Conservation (phyloP, 2,888 invertebrate species). For the Amiota minor region DNA sequence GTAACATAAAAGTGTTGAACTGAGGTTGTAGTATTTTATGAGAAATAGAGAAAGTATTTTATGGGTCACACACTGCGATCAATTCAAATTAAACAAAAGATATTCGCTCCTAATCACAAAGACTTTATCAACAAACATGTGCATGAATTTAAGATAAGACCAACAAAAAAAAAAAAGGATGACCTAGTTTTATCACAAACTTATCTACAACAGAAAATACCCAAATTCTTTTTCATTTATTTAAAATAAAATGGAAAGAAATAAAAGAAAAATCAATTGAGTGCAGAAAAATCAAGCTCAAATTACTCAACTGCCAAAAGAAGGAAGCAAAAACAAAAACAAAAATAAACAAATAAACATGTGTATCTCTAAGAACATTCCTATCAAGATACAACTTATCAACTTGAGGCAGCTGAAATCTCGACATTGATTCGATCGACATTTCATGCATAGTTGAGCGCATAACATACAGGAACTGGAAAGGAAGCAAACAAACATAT, state of each 20-base stretch:
- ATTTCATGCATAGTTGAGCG: conserved; percentile 49
- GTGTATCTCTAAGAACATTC: not conserved
- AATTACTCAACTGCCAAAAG: conserved; percentile 16
- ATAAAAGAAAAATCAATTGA: not conserved
- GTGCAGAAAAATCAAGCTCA: conserved; percentile 22
- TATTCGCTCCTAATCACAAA: no score
- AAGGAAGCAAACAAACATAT: conserved; percentile 10
- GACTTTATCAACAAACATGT: no score
- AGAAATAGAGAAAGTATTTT: not conserved
- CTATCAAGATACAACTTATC: not conserved
- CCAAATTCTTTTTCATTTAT: no score
- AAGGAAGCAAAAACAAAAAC: not conserved
- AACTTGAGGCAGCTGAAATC: conserved; percentile 10
- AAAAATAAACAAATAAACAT: conserved; percentile 1
- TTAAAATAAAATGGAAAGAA: no score
- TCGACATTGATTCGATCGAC: conserved; percentile 36
- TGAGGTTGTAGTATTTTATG: no score
- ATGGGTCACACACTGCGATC: not conserved
- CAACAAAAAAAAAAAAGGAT: no score
- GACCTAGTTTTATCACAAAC: no score
- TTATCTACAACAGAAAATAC: no score
- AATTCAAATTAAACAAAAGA: not conserved
- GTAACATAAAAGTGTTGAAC: no score
- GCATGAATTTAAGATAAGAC: no score
- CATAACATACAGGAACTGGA: conserved; percentile 2